Percentiles rank a stretch among this genome's conserved stretches.
phyloP scores from a whole-genome alignment of 2,113 vertebrate genomes.

The Passerina amoena region DNA sequence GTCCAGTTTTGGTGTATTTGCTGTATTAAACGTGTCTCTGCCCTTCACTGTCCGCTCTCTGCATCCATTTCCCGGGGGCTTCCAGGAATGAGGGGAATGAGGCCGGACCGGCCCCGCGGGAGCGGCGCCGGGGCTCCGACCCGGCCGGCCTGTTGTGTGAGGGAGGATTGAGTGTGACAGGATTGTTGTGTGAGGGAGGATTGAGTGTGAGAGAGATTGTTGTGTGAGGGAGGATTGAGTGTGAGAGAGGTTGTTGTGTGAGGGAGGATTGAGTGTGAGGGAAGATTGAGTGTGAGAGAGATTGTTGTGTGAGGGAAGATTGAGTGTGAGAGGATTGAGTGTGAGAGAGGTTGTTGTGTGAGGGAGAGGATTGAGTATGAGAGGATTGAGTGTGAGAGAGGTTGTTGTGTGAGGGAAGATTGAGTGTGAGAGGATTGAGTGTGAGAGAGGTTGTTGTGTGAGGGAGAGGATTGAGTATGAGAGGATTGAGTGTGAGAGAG shows the following conservation, averaged over 20 bases:
- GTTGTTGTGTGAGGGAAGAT: background rate
- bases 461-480: too few species aligned
- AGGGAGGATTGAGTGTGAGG: background rate
- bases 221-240: background rate
- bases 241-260: background rate
- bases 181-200: background rate
- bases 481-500: background rate
- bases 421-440: background rate
- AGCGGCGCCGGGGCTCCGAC: background rate
- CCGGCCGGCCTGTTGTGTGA: background rate
- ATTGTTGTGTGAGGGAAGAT: too few species aligned
- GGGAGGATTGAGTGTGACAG: background rate
- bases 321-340: background rate
- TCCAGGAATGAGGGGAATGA: slow-evolving; percentile 58
- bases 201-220: too few species aligned
- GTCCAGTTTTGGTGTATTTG: background rate
- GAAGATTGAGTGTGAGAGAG: background rate
- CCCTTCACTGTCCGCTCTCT: background rate
- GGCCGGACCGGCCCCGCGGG: background rate
- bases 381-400: background rate
- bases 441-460: too few species aligned
- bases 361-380: background rate
- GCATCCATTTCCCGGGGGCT: background rate
- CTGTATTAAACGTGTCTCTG: background rate
- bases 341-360: background rate